phyloP scores from a whole-genome alignment of 2,113 vertebrate genomes.

The Spilogale gracilis region DNA sequence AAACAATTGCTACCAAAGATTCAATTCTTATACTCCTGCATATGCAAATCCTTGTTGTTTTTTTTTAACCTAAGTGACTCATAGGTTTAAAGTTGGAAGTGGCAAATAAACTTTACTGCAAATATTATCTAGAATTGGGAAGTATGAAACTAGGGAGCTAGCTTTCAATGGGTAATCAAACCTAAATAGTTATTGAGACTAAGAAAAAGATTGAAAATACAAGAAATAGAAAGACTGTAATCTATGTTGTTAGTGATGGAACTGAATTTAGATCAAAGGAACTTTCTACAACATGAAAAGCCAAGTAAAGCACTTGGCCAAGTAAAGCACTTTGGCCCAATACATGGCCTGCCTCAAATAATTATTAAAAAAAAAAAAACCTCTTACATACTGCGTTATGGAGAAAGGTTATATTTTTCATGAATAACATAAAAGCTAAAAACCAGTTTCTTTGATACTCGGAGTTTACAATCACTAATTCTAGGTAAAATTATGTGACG shows the following conservation, averaged over 20 bases:
- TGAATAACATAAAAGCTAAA: not conserved
- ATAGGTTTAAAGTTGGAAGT: not conserved
- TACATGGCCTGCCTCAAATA: not conserved
- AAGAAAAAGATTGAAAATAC: not conserved
- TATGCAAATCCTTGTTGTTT: not conserved
- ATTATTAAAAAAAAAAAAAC: too few species aligned
- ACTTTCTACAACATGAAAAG: not conserved
- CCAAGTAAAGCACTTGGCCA: not conserved
- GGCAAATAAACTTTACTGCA: not conserved
- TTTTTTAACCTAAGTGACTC: not conserved
- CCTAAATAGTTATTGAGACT: not conserved
- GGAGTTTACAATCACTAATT: conserved; percentile 11
- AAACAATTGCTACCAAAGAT: not conserved
- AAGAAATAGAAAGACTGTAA: not conserved
- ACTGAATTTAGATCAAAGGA: conserved; percentile 42
- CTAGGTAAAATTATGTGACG: conserved; percentile 6
- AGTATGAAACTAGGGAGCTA: not conserved
- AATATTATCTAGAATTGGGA: conserved; percentile 31
- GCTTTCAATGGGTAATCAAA: not conserved
- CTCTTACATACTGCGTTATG: not conserved
- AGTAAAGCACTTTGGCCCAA: not conserved
- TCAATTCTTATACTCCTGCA: not conserved
- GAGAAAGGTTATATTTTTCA: conserved; percentile 9
- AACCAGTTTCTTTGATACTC: not conserved
- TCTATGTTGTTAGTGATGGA: not conserved